Evolutionary conservation across 2,113 vertebrate species (phyloP).

Genomic region (Campylorhamphus procurvoides): DNA sequence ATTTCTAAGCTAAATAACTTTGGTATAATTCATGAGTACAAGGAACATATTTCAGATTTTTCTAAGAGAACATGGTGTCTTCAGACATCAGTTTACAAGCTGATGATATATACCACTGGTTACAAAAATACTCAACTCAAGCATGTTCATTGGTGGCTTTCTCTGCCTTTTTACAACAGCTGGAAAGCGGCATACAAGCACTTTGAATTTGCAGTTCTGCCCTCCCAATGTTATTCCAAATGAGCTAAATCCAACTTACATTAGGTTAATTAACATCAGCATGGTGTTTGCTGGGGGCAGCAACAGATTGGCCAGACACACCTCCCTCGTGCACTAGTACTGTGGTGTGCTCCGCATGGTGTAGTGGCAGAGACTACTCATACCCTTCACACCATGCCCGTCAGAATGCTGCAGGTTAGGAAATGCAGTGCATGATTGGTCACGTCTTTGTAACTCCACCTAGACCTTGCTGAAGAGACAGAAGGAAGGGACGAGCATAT

Average conservation of each 20-base stretch:
- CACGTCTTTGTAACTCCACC: not conserved
- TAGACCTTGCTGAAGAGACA: not conserved
- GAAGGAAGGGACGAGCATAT: rapidly evolving
- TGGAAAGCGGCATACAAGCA: not conserved
- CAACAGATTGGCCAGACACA: not conserved
- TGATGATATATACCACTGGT: not conserved
- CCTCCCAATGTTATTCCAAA: not conserved
- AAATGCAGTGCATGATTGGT: not conserved
- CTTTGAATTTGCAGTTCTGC: not conserved
- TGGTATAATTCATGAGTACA: not conserved
- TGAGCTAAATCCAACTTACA: not conserved
- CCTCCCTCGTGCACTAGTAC: not conserved
- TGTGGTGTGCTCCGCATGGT: rapidly evolving
- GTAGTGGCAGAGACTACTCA: not conserved
- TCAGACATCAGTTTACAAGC: not conserved
- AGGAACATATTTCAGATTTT: conserved; percentile 18
- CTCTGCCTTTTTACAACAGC: not conserved
- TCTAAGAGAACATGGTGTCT: not conserved
- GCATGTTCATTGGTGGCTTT: not conserved
- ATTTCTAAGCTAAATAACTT: not conserved
- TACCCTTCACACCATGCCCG: rapidly evolving
- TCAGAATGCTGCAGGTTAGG: not conserved
- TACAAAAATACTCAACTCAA: not conserved
- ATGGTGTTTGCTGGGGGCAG: rapidly evolving
- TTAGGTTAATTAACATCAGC: not conserved